Evolutionary conservation across 35 echinoderm and acorn worm species (phyloP).

Genomic region (Patiria miniata): DNA sequence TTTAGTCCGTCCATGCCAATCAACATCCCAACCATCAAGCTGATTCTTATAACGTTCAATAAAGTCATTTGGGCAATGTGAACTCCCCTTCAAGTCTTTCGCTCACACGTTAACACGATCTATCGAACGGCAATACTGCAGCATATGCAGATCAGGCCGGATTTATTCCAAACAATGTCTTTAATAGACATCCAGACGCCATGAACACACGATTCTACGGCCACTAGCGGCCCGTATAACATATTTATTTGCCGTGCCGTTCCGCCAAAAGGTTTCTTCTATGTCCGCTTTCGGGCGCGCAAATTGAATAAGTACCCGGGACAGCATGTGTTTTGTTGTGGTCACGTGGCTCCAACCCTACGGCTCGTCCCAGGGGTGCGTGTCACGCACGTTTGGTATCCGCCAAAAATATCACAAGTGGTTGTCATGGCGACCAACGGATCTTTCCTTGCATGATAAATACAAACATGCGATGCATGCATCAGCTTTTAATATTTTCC

Average conservation of each 20-base stretch:
- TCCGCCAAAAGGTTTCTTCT: neutral
- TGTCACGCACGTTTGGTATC: neutral
- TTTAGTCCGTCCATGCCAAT: too few species aligned
- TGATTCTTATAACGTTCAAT: too few species aligned
- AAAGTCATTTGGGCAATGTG: too few species aligned
- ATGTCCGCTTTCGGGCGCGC: slow-evolving; percentile 6
- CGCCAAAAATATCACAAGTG: neutral
- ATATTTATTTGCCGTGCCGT: neutral
- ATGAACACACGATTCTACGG: neutral
- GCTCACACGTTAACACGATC: too few species aligned
- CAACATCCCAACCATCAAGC: too few species aligned
- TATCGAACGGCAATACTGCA: too few species aligned
- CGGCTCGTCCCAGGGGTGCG: slow-evolving; percentile 4
- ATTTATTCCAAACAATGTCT: neutral
- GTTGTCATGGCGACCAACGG: neutral
- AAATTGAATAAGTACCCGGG: neutral
- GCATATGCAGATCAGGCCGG: neutral
- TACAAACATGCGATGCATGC: neutral
- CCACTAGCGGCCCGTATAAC: neutral
- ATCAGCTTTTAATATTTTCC: neutral
- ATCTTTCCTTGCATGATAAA: neutral
- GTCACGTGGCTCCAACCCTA: neutral
- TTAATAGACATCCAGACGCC: neutral
- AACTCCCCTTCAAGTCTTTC: too few species aligned
- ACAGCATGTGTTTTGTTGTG: slow-evolving; percentile 6